Base-by-base conservation (phyloP, 2,797 vertebrate genomes). In the Falco cherrug region DNA sequence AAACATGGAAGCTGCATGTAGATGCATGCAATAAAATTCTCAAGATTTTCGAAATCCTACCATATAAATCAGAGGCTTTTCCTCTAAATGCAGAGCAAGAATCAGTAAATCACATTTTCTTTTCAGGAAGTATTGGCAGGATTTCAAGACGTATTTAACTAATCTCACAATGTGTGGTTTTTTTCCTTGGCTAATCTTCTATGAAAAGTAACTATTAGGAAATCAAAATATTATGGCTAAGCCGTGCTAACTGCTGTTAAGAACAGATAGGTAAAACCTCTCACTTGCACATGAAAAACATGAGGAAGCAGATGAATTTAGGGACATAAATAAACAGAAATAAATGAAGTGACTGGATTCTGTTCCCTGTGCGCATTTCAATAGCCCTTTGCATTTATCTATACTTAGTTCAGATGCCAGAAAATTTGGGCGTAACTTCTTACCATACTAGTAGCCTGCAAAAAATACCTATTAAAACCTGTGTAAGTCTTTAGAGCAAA, bases 151-250 rank as follows among this genome's bases (percentile, higher is more conserved):
- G 22, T 50, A 90, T 89, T 87, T 90, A 93, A 87, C 59, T 78
- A 53, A 90, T 76, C 56, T 74, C 64, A 93, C 86, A 84, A 82
- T 37, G 31, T 51, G 22, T 39, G 6, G 0, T 35, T 84, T 84
- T 84, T 87, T 89, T 2, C 29, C 63, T 76, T 41, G 41, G 56
- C 35, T 94, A 90, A 92, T 94, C 65, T 73, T 91, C 59, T 65
- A 11, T 65, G 61, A 92, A 90, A 93, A 75, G 33, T n/a, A 87
- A 74, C 86, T 80, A 89, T 85, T 83, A 95, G 48, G 45, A 92
- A 95, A 93, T 87, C 41, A 94, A 95, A 97, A 94, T 71, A 90
- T 75, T 92, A 92, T 59, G 71, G 64, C 50, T 89, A 95, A 80
- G 53, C 10, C 39, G 76, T 92, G 48, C 17, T 93, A 88, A 90